These are phyloP conservation scores for Metridium senile DNA, from an alignment of 92 coral and sea anemone genomes.

Conservation along the genomic window DNA sequence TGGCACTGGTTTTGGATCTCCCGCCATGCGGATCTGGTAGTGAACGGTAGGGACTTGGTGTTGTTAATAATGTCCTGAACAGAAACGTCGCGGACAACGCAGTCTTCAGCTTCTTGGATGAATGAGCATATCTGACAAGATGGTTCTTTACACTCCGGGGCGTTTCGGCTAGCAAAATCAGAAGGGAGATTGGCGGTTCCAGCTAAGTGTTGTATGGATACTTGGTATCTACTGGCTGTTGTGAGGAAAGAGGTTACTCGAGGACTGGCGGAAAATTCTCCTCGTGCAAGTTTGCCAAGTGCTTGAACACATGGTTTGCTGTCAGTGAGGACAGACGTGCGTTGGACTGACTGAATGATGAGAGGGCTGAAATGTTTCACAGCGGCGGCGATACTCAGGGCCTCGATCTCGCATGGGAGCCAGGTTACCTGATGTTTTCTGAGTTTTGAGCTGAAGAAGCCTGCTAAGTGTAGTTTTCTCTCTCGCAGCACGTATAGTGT, in stretches of 20 bases:
- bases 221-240: background rate
- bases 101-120: background rate
- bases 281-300: no score
- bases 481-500: constrained; percentile 38
- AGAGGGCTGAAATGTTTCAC: no score
- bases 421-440: constrained; percentile 57
- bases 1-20: constrained; percentile 50
- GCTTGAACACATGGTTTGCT: no score
- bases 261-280: no score
- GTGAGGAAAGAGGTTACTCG: no score
- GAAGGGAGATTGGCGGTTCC: background rate
- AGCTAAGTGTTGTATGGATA: background rate
- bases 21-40: constrained; percentile 27
- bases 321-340: no score
- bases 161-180: background rate
- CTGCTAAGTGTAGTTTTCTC: constrained; percentile 46
- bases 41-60: constrained; percentile 8
- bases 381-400: no score
- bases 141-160: background rate
- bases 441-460: constrained; percentile 51
- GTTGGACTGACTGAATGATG: no score
- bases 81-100: background rate
- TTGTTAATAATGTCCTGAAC: background rate
- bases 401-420: no score
- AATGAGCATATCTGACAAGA: background rate